Percentiles rank a stretch among this genome's conserved stretches.
These are phyloP conservation scores for Fopius arisanus DNA, from an alignment of 1,140 invertebrate genomes.

Conservation along the genomic window DNA sequence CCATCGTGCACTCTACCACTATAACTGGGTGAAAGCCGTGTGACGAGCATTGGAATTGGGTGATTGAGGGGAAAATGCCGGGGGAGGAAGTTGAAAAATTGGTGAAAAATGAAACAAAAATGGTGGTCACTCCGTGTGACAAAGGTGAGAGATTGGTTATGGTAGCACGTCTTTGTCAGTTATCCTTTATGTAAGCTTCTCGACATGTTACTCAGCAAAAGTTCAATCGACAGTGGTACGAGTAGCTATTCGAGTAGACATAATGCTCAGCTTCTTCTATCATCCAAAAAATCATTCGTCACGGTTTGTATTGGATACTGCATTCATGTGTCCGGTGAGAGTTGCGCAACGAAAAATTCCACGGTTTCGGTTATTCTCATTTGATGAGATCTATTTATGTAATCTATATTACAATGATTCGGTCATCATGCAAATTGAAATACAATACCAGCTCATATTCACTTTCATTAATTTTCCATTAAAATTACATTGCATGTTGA, in stretches of 20 bases:
- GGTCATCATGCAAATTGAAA: too few species aligned
- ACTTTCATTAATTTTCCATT: too few species aligned
- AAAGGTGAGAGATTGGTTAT: not conserved
- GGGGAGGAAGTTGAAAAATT: not conserved
- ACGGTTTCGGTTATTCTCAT: too few species aligned
- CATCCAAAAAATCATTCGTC: not conserved
- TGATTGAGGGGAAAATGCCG: not conserved
- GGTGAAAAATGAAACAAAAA: slow-evolving; percentile 1
- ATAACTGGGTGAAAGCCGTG: not conserved
- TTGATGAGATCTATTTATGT: too few species aligned
- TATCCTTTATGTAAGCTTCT: not conserved
- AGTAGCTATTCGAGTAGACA: not conserved
- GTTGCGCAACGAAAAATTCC: too few species aligned
- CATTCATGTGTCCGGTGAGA: too few species aligned
- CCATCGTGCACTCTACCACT: slow-evolving; percentile 17
- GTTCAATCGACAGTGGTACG: not conserved
- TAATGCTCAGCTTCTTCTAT: not conserved
- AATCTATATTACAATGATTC: too few species aligned
- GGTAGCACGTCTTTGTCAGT: too few species aligned
- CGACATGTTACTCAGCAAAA: not conserved
- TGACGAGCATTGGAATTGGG: slow-evolving; percentile 18
- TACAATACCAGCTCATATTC: too few species aligned
- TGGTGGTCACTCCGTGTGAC: not conserved
- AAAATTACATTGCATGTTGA: too few species aligned
- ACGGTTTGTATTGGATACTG: not conserved